Evolutionary conservation across 2,888 invertebrate genomes (phyloP).

Genomic region (Mythimna pallens): DNA sequence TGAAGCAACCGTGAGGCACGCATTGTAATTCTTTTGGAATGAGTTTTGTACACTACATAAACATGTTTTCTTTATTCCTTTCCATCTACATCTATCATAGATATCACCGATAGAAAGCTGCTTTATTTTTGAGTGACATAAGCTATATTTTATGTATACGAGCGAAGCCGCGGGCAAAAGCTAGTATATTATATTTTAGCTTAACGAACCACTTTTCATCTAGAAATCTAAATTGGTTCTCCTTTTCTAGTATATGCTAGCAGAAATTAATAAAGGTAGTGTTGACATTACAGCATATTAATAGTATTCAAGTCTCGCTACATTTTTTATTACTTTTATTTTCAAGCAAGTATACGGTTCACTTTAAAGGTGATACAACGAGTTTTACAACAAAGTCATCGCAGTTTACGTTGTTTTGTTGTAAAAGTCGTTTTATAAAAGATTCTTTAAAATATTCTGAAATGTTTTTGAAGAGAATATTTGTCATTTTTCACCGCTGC

Average conservation of each 20-base stretch:
- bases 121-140: no score
- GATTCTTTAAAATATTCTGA: neutral
- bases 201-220: neutral
- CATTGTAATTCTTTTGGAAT: no score
- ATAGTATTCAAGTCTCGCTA: neutral
- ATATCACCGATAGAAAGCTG: no score
- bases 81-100: no score
- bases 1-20: no score
- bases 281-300: constrained; percentile 4
- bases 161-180: no score
- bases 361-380: neutral
- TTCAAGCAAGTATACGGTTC: neutral
- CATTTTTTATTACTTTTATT: neutral
- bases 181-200: neutral
- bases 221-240: neutral
- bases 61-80: no score
- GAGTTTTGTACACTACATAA: no score
- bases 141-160: no score
- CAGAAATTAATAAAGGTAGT: constrained; percentile 6
- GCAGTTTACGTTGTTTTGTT: neutral
- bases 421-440: neutral
- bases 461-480: constrained; percentile 17
- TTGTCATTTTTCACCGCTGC: constrained; percentile 11
- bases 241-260: constrained; percentile 1
- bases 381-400: no score